These are phyloP conservation scores for Tetranychus cinnabarinus DNA, from an alignment of 1,140 invertebrate genomes.

Conservation along the genomic window DNA sequence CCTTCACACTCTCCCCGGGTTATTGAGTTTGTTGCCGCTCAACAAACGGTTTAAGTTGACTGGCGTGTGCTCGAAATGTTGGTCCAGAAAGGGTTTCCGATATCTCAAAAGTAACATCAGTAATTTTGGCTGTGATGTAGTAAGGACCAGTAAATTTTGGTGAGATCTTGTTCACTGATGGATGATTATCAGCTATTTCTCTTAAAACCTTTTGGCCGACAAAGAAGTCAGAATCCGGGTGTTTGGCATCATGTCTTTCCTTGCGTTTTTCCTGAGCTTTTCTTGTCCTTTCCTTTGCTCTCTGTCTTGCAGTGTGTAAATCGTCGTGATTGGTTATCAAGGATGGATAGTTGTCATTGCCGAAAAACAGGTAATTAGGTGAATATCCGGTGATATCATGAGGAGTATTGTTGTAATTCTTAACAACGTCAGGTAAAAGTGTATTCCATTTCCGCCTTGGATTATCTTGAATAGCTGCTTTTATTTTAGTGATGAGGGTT, in stretches of 20 bases:
- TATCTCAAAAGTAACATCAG: neutral
- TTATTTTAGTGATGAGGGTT: neutral
- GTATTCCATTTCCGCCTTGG: neutral
- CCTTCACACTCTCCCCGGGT: neutral
- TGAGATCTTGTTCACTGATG: neutral
- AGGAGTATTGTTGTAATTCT: neutral
- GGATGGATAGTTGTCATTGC: neutral
- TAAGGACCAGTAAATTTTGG: constrained; percentile 1
- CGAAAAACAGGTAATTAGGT: neutral
- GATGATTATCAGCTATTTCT: neutral
- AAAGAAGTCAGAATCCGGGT: neutral
- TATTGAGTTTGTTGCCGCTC: neutral
- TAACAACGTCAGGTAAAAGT: neutral
- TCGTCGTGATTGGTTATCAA: neutral
- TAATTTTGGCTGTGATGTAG: neutral
- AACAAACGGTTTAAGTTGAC: neutral
- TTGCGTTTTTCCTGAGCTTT: neutral
- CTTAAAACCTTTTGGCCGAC: neutral
- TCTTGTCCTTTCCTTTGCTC: neutral
- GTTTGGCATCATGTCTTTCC: neutral
- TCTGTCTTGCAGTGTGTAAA: neutral
- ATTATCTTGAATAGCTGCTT: neutral
- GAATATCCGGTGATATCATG: neutral
- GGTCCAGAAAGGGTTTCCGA: neutral
- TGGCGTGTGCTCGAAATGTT: neutral